Evolutionary conservation across 1,140 invertebrate genomes (phyloP).

Genomic region (Neuroterus valhalla): DNA sequence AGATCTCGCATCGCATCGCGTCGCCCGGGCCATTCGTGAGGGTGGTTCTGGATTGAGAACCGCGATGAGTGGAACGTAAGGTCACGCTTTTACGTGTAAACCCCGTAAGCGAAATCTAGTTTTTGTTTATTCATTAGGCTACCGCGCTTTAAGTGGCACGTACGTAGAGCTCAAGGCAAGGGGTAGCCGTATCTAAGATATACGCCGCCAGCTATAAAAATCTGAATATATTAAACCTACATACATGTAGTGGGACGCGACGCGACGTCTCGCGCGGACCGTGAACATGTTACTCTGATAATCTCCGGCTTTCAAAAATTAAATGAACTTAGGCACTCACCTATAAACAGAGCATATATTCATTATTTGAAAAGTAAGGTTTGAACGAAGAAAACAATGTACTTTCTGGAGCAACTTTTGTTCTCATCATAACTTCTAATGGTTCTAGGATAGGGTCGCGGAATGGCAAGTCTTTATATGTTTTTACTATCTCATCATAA

Average conservation of each 20-base stretch:
- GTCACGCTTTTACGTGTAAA: constrained; percentile 73
- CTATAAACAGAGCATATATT: too few species aligned
- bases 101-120: constrained; percentile 69
- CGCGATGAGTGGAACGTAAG: constrained; percentile 59
- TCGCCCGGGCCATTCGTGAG: not conserved
- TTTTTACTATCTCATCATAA: too few species aligned
- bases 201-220: constrained; percentile 74
- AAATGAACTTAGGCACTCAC: too few species aligned
- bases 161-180: constrained; percentile 43
- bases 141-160: constrained; percentile 68
- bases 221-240: constrained; percentile 74
- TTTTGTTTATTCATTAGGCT: constrained; percentile 75
- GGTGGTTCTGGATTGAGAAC: too few species aligned
- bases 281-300: constrained; percentile 65
- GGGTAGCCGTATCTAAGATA: constrained; percentile 69
- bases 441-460: too few species aligned
- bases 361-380: too few species aligned
- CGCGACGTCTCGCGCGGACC: constrained; percentile 67
- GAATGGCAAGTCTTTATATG: too few species aligned
- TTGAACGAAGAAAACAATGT: too few species aligned
- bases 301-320: constrained; percentile 56
- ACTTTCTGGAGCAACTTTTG: too few species aligned
- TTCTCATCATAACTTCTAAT: too few species aligned
- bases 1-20: not conserved
- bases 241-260: constrained; percentile 50